Conservation (phyloP, 2,888 invertebrate species). For the Ophioninae sp. region DNA sequence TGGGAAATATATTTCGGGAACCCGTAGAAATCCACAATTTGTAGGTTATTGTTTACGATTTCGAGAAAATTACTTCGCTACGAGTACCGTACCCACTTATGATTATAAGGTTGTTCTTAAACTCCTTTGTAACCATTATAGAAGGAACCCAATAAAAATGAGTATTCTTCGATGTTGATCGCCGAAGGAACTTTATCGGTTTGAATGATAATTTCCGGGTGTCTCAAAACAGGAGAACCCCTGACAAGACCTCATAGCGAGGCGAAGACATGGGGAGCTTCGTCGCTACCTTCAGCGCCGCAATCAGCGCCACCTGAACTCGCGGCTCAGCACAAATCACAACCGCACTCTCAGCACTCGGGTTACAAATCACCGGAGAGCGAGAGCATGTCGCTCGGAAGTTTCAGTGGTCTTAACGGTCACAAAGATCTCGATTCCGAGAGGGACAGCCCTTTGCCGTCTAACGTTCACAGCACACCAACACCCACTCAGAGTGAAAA, state of each 20-base stretch:
- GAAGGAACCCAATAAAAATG: background rate
- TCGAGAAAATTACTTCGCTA: too few relatives aligned
- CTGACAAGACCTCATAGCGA: constrained; percentile 94
- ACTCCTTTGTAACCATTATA: background rate
- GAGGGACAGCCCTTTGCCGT: constrained; percentile 77
- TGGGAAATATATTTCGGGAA: too few relatives aligned
- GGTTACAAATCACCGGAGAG: constrained; percentile 80
- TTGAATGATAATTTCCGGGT: background rate
- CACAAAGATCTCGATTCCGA: constrained; percentile 79
- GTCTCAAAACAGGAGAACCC: constrained; percentile 84
- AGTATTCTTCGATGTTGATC: background rate
- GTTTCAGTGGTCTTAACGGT: constrained; percentile 78
- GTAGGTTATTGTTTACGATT: too few relatives aligned
- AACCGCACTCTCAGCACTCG: constrained; percentile 76
- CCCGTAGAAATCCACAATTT: too few relatives aligned
- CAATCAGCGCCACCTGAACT: constrained; percentile 87
- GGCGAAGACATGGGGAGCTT: constrained; percentile 89
- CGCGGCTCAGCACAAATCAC: constrained; percentile 82
- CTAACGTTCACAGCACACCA: constrained; percentile 71
- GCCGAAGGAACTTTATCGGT: background rate
- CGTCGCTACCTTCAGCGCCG: constrained; percentile 85
- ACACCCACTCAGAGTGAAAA: constrained; percentile 71
- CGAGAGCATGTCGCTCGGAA: constrained; percentile 79
- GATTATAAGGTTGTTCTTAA: too few relatives aligned
- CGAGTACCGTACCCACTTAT: too few relatives aligned